Conservation (phyloP, 2,888 invertebrate species). For the Odontocerum albicorne region DNA sequence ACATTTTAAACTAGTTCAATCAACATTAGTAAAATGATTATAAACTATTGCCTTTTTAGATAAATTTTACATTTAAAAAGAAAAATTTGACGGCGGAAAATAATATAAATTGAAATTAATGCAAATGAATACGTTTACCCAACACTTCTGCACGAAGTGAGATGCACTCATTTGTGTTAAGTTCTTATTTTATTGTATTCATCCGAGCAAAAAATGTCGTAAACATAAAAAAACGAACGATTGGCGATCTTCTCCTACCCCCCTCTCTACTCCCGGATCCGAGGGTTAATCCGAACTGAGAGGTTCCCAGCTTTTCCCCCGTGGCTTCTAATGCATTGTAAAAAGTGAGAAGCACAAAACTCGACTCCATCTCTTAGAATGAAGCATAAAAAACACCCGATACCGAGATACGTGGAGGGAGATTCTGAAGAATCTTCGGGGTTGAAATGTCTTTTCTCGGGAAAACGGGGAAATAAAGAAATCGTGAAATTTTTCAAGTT, state of each 20-base stretch:
- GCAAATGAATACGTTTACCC: not conserved
- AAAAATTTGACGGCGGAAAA: too few species aligned
- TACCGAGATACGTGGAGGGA: constrained; percentile 25
- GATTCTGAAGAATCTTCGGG: too few species aligned
- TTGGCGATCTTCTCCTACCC: not conserved
- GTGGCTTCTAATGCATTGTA: constrained; percentile 22
- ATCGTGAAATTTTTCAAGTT: too few species aligned
- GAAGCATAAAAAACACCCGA: constrained; percentile 33
- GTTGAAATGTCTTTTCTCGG: too few species aligned
- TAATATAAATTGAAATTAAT: too few species aligned
- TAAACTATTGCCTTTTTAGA: too few species aligned
- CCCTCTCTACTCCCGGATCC: not conserved
- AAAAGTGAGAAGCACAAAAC: constrained; percentile 6
- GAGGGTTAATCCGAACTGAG: too few species aligned
- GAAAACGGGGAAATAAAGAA: too few species aligned
- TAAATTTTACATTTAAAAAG: too few species aligned
- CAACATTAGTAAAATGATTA: too few species aligned
- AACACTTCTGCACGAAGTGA: not conserved
- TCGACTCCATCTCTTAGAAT: constrained; percentile 10
- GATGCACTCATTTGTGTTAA: constrained; percentile 19
- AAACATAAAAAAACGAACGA: constrained; percentile 18
- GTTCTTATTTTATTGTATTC: constrained; percentile 10
- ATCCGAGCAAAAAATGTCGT: constrained; percentile 3
- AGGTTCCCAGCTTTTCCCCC: too few species aligned
- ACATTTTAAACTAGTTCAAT: too few species aligned